These are phyloP conservation scores for Hesperia comma DNA, from an alignment of 2,888 invertebrate species.

Conservation along the genomic window DNA sequence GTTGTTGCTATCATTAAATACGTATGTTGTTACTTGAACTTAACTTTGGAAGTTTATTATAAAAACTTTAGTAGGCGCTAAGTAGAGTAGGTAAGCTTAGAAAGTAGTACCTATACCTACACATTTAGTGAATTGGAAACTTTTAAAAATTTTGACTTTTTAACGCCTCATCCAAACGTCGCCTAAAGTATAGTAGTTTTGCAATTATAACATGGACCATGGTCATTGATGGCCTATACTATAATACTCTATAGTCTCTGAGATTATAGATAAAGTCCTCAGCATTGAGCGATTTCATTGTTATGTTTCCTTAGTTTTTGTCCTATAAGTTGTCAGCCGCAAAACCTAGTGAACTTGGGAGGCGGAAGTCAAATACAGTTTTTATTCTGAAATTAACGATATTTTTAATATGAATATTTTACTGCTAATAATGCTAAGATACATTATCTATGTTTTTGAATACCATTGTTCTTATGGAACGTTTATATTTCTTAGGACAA, in stretches of 20 bases:
- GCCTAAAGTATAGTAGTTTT: too few relatives aligned
- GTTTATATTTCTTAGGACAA: too few relatives aligned
- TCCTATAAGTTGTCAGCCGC: not conserved
- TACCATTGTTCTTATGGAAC: too few relatives aligned
- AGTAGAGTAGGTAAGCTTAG: too few relatives aligned
- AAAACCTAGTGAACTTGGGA: constrained; percentile 6
- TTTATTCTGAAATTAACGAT: not conserved
- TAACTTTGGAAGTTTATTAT: too few relatives aligned
- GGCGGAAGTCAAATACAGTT: not conserved
- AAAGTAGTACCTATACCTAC: too few relatives aligned
- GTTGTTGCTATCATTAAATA: too few relatives aligned
- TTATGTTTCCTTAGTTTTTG: constrained; percentile 15
- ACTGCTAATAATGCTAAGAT: not conserved
- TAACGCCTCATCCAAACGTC: too few relatives aligned
- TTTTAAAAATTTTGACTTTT: too few relatives aligned
- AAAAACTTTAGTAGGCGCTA: too few relatives aligned
- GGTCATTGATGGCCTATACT: not conserved
- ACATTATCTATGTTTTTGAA: not conserved
- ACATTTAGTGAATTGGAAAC: too few relatives aligned
- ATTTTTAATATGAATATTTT: not conserved
- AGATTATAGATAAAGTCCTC: not conserved
- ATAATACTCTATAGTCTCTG: not conserved
- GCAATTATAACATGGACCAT: not conserved
- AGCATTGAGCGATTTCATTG: constrained; percentile 1
- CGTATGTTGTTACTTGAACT: too few relatives aligned